These are phyloP conservation scores for Bucco capensis DNA, from an alignment of 2,113 vertebrate genomes.

Conservation along the genomic window DNA sequence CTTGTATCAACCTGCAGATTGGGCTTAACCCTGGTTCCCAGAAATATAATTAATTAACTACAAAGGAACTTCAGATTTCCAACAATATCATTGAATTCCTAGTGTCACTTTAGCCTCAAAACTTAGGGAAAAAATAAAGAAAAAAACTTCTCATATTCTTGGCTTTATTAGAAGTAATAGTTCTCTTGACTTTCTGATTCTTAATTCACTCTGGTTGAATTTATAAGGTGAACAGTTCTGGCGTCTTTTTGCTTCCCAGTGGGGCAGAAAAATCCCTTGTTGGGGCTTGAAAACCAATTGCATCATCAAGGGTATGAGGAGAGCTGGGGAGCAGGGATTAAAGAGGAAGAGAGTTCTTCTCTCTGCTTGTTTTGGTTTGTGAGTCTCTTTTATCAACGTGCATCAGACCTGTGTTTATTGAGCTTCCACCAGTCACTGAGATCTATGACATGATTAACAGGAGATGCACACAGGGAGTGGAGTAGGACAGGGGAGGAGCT, in stretches of 20 bases:
- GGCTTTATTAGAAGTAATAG: background rate
- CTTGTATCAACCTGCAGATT: background rate
- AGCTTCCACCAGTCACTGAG: background rate
- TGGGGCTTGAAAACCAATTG: background rate
- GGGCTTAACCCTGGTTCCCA: background rate
- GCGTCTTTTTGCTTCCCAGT: background rate
- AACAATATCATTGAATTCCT: background rate
- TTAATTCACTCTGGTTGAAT: background rate
- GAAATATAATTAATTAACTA: background rate
- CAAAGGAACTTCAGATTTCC: background rate
- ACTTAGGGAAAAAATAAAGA: background rate
- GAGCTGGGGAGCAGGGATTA: background rate
- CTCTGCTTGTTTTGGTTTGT: background rate
- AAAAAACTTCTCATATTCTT: background rate
- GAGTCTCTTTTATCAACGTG: background rate
- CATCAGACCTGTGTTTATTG: conserved; percentile 30
- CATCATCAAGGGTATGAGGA: background rate
- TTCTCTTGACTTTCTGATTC: background rate
- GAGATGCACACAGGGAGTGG: background rate
- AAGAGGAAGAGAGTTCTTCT: background rate
- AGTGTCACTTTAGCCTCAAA: background rate
- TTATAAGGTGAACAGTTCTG: background rate
- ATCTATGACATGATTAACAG: background rate
- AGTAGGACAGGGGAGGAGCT: conserved; percentile 24
- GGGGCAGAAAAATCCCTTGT: background rate